phyloP scores from a whole-genome alignment of 2,113 vertebrate genomes.

The Chaetodon auriga region DNA sequence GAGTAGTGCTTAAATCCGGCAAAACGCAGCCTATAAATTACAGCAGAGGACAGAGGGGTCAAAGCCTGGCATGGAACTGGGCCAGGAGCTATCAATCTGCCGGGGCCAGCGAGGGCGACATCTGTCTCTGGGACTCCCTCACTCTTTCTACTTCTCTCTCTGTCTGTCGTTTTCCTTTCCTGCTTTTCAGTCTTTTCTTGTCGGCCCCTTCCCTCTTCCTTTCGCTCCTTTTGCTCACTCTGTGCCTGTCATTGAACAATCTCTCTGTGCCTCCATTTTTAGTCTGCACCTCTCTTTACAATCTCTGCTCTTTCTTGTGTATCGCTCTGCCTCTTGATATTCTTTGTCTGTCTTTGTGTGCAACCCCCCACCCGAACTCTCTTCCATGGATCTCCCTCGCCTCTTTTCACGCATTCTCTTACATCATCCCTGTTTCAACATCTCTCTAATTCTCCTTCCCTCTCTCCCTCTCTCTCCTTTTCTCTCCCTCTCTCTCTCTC shows the following conservation, averaged over 20 bases:
- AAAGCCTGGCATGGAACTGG: slow-evolving; percentile 82
- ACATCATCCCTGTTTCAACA: slow-evolving; percentile 79
- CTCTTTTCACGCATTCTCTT: slow-evolving; percentile 80
- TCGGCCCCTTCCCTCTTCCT: slow-evolving; percentile 23
- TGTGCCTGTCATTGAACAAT: slow-evolving; percentile 61
- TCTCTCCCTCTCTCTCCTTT: slow-evolving; percentile 45
- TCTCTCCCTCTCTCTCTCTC: slow-evolving; percentile 20
- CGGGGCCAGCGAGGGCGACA: slow-evolving; percentile 79
- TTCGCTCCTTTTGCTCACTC: slow-evolving; percentile 42
- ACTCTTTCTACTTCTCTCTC: slow-evolving; percentile 69
- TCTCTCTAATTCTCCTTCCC: slow-evolving; percentile 71
- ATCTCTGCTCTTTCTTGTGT: slow-evolving; percentile 63
- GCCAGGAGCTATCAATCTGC: slow-evolving; percentile 87
- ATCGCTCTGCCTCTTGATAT: slow-evolving; percentile 70
- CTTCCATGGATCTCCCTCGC: slow-evolving; percentile 71
- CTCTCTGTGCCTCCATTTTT: slow-evolving; percentile 67
- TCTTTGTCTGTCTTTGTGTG: slow-evolving; percentile 71
- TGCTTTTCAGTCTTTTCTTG: slow-evolving; percentile 42
- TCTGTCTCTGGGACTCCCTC: slow-evolving; percentile 86
- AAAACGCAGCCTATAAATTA: slow-evolving; percentile 86
- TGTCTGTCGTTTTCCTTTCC: slow-evolving; percentile 41
- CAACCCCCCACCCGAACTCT: slow-evolving; percentile 54
- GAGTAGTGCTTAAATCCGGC: slow-evolving; percentile 85
- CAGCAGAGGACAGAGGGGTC: slow-evolving; percentile 86
- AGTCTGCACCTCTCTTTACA: slow-evolving; percentile 64